Evolutionary conservation across 2,888 invertebrate species (phyloP).

Genomic region (Lochmaea capreae): DNA sequence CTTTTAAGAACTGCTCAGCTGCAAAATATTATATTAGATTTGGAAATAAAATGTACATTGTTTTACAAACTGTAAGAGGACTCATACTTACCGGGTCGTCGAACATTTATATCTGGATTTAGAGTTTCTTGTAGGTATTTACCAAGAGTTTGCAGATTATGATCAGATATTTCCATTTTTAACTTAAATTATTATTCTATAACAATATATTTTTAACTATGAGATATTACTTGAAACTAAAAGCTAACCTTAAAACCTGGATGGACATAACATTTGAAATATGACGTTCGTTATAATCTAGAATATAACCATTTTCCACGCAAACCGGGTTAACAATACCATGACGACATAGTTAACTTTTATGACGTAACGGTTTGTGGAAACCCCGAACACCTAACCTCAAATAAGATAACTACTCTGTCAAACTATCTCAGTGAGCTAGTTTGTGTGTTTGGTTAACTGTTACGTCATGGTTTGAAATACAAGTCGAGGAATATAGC

Average conservation of each 20-base stretch:
- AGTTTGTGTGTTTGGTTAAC: too few relatives aligned
- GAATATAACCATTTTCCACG: too few relatives aligned
- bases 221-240: not conserved
- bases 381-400: too few relatives aligned
- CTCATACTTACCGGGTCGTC: conserved; percentile 82
- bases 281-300: not conserved
- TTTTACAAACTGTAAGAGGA: not conserved
- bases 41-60: not conserved
- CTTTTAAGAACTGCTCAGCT: conserved; percentile 94
- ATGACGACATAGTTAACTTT: too few relatives aligned
- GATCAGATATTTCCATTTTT: conserved; percentile 90
- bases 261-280: not conserved
- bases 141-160: conserved; percentile 83
- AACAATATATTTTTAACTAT: conserved; percentile 7
- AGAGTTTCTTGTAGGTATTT: conserved; percentile 90
- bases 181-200: not conserved
- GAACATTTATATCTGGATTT: conserved; percentile 81
- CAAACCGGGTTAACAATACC: too few relatives aligned
- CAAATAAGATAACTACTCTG: too few relatives aligned
- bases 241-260: conserved; percentile 24
- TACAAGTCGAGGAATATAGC: too few relatives aligned
- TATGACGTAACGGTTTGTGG: too few relatives aligned
- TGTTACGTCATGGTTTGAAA: too few relatives aligned
- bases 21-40: conserved; percentile 51
- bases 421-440: too few relatives aligned